Conservation (phyloP, 2,113 vertebrate genomes). For the Psittacula cyanocephala region DNA sequence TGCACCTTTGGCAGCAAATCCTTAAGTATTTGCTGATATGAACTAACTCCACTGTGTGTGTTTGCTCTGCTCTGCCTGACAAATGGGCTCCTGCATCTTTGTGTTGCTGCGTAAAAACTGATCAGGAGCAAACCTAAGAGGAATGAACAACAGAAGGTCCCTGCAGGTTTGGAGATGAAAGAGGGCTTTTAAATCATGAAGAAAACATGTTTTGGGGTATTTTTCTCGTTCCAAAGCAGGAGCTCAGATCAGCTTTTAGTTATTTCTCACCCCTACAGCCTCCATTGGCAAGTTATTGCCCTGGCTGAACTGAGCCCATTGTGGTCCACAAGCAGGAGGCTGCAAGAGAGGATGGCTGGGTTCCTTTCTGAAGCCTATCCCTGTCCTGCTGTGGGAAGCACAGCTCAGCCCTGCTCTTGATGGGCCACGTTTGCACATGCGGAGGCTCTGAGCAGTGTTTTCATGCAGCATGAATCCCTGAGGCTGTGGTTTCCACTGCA, state of each 20-base stretch:
- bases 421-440: neutral
- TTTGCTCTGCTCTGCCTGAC: neutral
- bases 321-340: neutral
- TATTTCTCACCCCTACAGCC: neutral
- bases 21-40: neutral
- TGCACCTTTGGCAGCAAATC: neutral
- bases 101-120: neutral
- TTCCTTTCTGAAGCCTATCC: neutral
- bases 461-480: neutral
- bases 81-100: neutral
- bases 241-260: neutral
- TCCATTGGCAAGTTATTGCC: neutral
- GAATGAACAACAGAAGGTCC: neutral
- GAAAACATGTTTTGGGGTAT: neutral
- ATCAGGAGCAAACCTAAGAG: neutral
- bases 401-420: neutral
- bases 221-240: neutral
- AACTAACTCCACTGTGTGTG: neutral
- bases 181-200: neutral
- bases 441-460: neutral
- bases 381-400: neutral
- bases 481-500: neutral
- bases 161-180: neutral
- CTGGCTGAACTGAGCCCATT: neutral
- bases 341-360: constrained; percentile 41